Base-by-base conservation (phyloP, 2,797 vertebrate genomes). In the Gastrophryne carolinensis region DNA sequence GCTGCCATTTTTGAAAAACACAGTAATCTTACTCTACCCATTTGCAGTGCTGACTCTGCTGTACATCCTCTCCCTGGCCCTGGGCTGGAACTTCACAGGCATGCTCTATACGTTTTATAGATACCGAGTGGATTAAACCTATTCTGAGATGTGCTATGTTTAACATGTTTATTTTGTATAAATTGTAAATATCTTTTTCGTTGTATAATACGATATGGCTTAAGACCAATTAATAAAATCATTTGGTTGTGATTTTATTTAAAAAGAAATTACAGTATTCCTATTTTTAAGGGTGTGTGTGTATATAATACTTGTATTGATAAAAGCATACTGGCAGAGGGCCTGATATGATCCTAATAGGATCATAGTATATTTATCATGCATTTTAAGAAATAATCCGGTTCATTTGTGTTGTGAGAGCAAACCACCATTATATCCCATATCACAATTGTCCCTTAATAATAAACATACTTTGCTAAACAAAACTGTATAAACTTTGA, bases 1-100 rank as follows among this genome's bases (percentile, higher is more conserved):
- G 1, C 54, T 99, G 52, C 96, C 98, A 0, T 98, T 97, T 85
- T 71, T 99, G 89, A 95, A 95, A 86, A 98, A 98, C 84, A 99
- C 97, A 0, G 98, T 94, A 50, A 85, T 95, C 77, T 93, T 99
- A 66, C 88, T 99, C 54, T 99, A 99, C 75, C 98, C 98, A 0
- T 98, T 99, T 32, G 93, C 94, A 2, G 88, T 94, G 63, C 93
- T 99, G 39, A 85, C 81, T 37, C 78, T 99, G 24, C 67, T 99
- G 17, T 99, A 98, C 30, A 47, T 96, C 79, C 91, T 99, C 47
- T 98, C 98, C 0, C 68, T 99, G 70, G 92, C 90, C 0, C 86
- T 98, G 68, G 95, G 97, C 9, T 99, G 98, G 98, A 99, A 99
- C 88, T 97, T 99, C 83, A 99, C 98, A 3, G 84, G 35, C 71